Evolutionary conservation across 2,888 invertebrate genomes (phyloP), one percentile per base, ranked within the genome.

Genomic region (Drosophila greeni): DNA sequence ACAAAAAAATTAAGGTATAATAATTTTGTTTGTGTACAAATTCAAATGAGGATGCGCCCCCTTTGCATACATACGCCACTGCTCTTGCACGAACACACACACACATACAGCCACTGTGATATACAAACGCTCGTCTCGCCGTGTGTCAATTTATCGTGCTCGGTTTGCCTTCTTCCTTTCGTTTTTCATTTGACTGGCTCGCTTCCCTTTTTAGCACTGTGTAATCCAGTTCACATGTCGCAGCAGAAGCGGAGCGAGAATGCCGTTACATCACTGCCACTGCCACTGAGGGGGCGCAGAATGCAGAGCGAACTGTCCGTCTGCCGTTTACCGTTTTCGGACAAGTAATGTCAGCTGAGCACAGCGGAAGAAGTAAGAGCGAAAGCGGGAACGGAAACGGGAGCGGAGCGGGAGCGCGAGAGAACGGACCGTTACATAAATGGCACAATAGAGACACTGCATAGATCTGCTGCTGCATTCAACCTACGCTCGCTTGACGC

Each of bases 141-240:
- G 42, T 62, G 49, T 56, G 45, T 24, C 57, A 54, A 40, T 68
- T 54, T 66, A 42, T 54, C 34, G 16, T 26, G 36, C 36, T 47
- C 16, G 26, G 42, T 59, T 58, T 58, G 45, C 29, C 29, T 47
- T 31, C 14, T 47, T 31, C 45, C 29, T 47, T 47, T 47, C 45
- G 45, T 57, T 36, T 52, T 26, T 24, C 18, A 26, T 51, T 51
- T 18, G 45, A 20, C 36, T 61, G 37, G 26, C 48, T 48, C 9
- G 52, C 47, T 34, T 55, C 42, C 47, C 45, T 9, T 47, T 55
- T 54, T 72, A 52, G 67, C 66, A 51, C 43, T 47, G 42, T 39
- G 54, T 68, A 71, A 76, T 64, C 55, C 62, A 74, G 60, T 72
- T 76, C 72, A 60, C 67, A 76, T 73, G 75, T 55, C 60, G 54